These are phyloP conservation scores for Synanthedon formicaeformis DNA, from an alignment of 2,888 invertebrate genomes.

Conservation along the genomic window DNA sequence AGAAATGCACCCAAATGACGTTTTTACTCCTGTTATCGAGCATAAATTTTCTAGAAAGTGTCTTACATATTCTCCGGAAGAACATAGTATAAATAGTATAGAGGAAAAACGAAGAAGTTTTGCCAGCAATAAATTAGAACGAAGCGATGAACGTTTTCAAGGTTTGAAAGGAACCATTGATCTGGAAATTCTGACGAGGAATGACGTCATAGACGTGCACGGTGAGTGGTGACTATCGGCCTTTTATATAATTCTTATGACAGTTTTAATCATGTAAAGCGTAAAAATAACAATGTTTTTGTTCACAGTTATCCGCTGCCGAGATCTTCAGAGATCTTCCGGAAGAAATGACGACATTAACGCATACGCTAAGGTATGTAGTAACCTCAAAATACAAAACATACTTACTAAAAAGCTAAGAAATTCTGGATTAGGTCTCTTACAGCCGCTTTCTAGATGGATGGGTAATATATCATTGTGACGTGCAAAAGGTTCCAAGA, in stretches of 20 bases:
- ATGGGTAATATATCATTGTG: too few species aligned
- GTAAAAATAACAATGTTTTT: conserved; percentile 11
- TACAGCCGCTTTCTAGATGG: too few species aligned
- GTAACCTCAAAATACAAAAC: too few species aligned
- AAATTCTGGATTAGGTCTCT: too few species aligned
- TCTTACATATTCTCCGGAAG: conserved; percentile 71
- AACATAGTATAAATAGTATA: conserved; percentile 58
- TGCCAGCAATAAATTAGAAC: conserved; percentile 54
- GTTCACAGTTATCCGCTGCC: conserved; percentile 80
- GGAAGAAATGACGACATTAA: conserved; percentile 76
- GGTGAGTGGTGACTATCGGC: conserved; percentile 74
- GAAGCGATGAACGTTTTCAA: conserved; percentile 44
- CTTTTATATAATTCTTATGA: conserved; percentile 14
- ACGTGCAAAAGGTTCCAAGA: too few species aligned
- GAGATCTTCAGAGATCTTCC: conserved; percentile 76
- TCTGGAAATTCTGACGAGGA: conserved; percentile 69
- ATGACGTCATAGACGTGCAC: conserved; percentile 75
- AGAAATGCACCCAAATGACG: conserved; percentile 44
- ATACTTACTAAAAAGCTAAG: too few species aligned
- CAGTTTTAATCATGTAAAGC: conserved; percentile 2
- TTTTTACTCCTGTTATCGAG: conserved; percentile 56
- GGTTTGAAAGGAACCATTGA: conserved; percentile 72
- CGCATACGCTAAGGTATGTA: conserved; percentile 82
- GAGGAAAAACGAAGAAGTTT: conserved; percentile 68
- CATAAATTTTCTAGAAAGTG: conserved; percentile 67